Evolutionary conservation across 2,888 invertebrate genomes (phyloP).

Genomic region (Tuta absoluta): DNA sequence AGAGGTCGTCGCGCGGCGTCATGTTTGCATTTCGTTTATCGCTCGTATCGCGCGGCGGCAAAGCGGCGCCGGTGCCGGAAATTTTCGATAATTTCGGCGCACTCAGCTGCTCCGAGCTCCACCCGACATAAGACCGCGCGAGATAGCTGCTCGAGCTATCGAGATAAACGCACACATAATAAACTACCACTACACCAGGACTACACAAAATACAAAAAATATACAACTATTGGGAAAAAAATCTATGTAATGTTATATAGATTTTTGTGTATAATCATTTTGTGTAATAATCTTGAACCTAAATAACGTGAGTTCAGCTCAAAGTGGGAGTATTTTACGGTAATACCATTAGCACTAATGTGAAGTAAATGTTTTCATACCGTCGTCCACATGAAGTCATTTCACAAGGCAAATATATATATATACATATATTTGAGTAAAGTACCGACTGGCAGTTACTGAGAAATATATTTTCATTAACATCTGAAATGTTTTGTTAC

Average conservation of each 20-base stretch:
- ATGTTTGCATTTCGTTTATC: constrained; percentile 66
- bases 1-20: constrained; percentile 39
- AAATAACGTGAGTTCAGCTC: constrained; percentile 11
- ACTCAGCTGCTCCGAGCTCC: constrained; percentile 39
- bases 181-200: constrained; percentile 15
- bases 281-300: constrained; percentile 15
- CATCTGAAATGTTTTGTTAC: constrained; percentile 45
- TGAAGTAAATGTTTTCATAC: constrained; percentile 18
- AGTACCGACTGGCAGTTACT: constrained; percentile 29
- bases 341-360: constrained; percentile 14
- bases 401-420: constrained; percentile 16
- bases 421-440: constrained; percentile 23
- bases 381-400: constrained; percentile 20
- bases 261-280: no score
- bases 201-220: background rate
- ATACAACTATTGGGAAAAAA: background rate
- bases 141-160: constrained; percentile 43
- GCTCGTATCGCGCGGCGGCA: constrained; percentile 42
- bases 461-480: constrained; percentile 37
- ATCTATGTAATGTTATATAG: background rate
- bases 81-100: constrained; percentile 59
- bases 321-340: constrained; percentile 13
- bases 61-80: constrained; percentile 50
- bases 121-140: constrained; percentile 39
- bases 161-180: constrained; percentile 45